Evolutionary conservation across 2,113 vertebrate genomes (phyloP).

Genomic region (Cheirogaleus medius): DNA sequence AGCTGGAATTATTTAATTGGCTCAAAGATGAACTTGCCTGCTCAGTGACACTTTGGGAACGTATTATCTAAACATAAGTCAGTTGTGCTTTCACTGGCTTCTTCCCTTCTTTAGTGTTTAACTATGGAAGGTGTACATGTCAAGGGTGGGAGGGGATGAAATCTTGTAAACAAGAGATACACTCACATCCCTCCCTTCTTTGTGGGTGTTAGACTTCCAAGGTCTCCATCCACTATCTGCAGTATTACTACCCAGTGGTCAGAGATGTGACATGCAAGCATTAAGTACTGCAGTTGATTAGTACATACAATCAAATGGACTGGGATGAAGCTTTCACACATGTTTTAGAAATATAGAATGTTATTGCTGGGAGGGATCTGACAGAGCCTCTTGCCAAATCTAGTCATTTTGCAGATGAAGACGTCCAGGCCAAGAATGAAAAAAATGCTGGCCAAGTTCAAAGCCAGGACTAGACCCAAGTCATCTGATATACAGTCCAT

Average conservation of each 20-base stretch:
- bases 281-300: background rate
- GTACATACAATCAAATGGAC: background rate
- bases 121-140: constrained; percentile 49
- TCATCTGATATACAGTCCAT: background rate
- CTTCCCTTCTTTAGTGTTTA: constrained; percentile 57
- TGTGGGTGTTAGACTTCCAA: background rate
- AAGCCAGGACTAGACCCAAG: constrained; percentile 32
- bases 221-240: background rate
- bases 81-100: constrained; percentile 51
- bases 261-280: background rate
- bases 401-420: constrained; percentile 40
- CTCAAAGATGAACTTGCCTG: constrained; percentile 73
- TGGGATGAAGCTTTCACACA: background rate
- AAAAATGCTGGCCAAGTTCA: constrained; percentile 39
- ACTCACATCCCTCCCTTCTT: background rate
- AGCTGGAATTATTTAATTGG: constrained; percentile 78
- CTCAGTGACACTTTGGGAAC: constrained; percentile 65
- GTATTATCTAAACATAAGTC: constrained; percentile 68
- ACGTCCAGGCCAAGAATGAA: background rate
- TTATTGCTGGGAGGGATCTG: background rate
- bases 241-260: background rate
- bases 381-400: background rate
- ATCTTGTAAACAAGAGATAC: background rate
- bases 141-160: background rate
- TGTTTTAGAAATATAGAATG: background rate